A percentile compares a stretch with the other conserved stretches of the same genome.
Evolutionary conservation across 2,797 vertebrate genomes (phyloP).

Genomic region (Geotrypetes seraphini): DNA sequence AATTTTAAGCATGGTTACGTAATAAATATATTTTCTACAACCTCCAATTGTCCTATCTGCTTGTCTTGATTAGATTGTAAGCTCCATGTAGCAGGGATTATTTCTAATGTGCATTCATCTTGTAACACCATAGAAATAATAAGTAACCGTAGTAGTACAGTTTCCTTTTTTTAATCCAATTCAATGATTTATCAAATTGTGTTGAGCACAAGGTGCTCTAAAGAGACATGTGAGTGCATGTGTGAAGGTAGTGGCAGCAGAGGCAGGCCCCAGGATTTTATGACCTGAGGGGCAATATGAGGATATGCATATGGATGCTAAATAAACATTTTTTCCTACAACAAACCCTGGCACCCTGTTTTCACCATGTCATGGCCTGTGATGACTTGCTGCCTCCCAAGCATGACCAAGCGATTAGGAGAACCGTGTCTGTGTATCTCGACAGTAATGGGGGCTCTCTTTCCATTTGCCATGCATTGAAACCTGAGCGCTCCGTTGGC

Average conservation of each 20-base stretch:
- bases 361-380: conserved; percentile 49
- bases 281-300: conserved; percentile 4
- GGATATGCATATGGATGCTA: conserved; percentile 35
- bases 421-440: conserved; percentile 43
- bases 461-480: conserved; percentile 58
- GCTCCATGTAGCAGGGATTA: no score
- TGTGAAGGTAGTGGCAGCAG: no score
- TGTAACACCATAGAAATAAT: no score
- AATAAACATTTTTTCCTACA: conserved; percentile 58
- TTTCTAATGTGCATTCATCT: no score
- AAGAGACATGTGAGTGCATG: background rate
- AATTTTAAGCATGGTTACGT: no score
- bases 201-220: background rate
- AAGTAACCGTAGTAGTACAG: no score
- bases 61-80: no score
- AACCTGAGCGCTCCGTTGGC: conserved; percentile 58
- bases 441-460: conserved; percentile 55
- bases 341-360: conserved; percentile 49
- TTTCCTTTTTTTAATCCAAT: no score
- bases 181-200: background rate
- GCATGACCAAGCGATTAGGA: conserved; percentile 66
- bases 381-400: conserved; percentile 58
- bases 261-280: conserved; percentile 6
- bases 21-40: no score
- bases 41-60: no score